Conservation (phyloP, 2,888 invertebrate genomes). For the Phania funesta region DNA sequence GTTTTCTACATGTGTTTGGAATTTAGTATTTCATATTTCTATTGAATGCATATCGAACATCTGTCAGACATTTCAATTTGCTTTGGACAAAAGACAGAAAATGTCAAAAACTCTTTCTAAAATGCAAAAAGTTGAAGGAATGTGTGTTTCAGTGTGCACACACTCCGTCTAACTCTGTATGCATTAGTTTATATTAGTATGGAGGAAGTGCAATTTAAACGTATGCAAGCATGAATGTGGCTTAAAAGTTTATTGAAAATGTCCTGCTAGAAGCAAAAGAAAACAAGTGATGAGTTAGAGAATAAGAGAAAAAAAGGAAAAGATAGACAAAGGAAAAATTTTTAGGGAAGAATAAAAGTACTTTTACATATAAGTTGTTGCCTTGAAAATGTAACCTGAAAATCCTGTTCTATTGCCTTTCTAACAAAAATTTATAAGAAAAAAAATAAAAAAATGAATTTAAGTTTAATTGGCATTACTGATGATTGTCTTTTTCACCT, state of each 20-base stretch:
- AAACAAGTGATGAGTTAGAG: background rate
- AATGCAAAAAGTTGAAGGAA: conserved; percentile 19
- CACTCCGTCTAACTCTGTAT: too few relatives aligned
- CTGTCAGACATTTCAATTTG: conserved; percentile 66
- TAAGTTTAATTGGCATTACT: too few relatives aligned
- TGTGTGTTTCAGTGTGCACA: background rate
- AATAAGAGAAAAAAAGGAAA: background rate
- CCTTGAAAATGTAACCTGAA: background rate
- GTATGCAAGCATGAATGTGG: conserved; percentile 30
- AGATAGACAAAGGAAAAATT: conserved; percentile 14
- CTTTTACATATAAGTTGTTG: too few relatives aligned
- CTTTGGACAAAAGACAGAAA: conserved; percentile 56
- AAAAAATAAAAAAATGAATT: background rate
- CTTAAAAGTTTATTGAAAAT: conserved; percentile 37
- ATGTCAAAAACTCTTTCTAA: conserved; percentile 56
- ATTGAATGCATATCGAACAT: conserved; percentile 64
- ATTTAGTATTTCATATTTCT: conserved; percentile 43
- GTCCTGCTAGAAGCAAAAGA: conserved; percentile 13
- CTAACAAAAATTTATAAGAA: background rate
- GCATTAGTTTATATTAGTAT: background rate
- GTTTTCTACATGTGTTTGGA: conserved; percentile 37
- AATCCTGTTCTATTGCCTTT: background rate
- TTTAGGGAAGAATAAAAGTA: background rate
- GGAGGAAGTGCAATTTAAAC: conserved; percentile 15
- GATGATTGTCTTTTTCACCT: background rate